Percentiles rank a stretch among this genome's conserved stretches.
Evolutionary conservation across 2,888 invertebrate genomes (phyloP).

Genomic region (Drosophila gaucha): DNA sequence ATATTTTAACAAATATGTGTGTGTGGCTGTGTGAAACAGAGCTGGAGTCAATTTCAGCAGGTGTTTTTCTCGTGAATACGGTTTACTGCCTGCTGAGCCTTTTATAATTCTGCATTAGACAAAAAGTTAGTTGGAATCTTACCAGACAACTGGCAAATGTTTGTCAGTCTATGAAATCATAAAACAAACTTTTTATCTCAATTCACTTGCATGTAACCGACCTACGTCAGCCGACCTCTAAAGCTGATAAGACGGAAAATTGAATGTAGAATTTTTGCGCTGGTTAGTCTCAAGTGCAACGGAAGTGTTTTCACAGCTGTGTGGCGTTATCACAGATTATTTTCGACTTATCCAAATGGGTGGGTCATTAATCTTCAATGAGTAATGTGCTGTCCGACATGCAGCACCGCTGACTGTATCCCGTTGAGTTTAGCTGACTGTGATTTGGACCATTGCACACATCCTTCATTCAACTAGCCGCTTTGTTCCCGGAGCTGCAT

Average conservation of each 20-base stretch:
- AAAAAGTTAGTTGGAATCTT: slow-evolving; percentile 47
- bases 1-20: slow-evolving; percentile 47
- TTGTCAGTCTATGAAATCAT: slow-evolving; percentile 55
- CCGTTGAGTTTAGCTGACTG: slow-evolving; percentile 36
- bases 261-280: not conserved
- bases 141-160: slow-evolving; percentile 59
- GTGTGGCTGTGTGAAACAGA: not conserved
- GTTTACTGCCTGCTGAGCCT: slow-evolving; percentile 19
- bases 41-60: slow-evolving; percentile 30
- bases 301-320: slow-evolving; percentile 56
- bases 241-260: slow-evolving; percentile 29
- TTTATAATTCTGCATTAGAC: slow-evolving; percentile 38
- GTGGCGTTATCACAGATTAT: slow-evolving; percentile 27
- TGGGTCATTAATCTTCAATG: slow-evolving; percentile 52
- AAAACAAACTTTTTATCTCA: slow-evolving; percentile 35
- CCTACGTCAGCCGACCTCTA: slow-evolving; percentile 13
- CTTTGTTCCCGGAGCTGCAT: slow-evolving; percentile 16
- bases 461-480: slow-evolving; percentile 23
- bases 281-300: slow-evolving; percentile 27
- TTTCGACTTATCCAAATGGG: slow-evolving; percentile 47
- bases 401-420: slow-evolving; percentile 9
- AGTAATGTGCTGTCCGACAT: slow-evolving; percentile 41
- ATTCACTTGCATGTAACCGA: slow-evolving; percentile 10
- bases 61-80: slow-evolving; percentile 44
- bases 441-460: slow-evolving; percentile 29